Conservation (phyloP, 2,888 invertebrate species). For the Tetragonisca angustula region DNA sequence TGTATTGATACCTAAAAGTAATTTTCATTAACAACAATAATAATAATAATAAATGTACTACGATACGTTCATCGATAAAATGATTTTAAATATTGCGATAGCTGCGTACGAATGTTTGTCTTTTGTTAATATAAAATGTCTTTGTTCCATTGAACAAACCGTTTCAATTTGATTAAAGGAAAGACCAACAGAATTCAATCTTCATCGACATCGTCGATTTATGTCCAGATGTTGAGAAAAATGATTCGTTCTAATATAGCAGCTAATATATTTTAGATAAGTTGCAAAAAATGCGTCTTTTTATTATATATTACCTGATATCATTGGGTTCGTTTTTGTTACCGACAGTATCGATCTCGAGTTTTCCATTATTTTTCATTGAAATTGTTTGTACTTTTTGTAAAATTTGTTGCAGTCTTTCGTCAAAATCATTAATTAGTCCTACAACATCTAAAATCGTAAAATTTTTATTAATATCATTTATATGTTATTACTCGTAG, state of each 20-base stretch:
- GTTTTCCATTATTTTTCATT: slow-evolving; percentile 82
- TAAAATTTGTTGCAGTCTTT: slow-evolving; percentile 74
- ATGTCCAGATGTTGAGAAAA: neutral
- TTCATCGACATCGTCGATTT: neutral
- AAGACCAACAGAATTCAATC: neutral
- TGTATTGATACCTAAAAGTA: slow-evolving; percentile 72
- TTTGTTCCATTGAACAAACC: neutral
- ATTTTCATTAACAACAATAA: neutral
- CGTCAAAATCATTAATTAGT: slow-evolving; percentile 70
- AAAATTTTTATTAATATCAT: neutral
- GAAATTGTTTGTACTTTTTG: slow-evolving; percentile 78
- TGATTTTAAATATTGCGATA: neutral
- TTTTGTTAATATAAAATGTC: neutral
- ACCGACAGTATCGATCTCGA: slow-evolving; percentile 77
- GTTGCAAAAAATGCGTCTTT: neutral
- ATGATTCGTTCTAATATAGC: neutral
- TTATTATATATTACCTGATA: slow-evolving; percentile 23
- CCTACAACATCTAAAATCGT: slow-evolving; percentile 69
- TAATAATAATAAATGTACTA: too few species aligned
- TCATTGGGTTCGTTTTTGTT: slow-evolving; percentile 37
- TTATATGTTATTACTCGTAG: neutral
- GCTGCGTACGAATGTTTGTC: neutral
- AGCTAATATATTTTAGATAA: neutral
- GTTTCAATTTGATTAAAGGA: neutral
- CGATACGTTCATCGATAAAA: neutral